Evolutionary conservation across 2,888 invertebrate genomes (phyloP).

Genomic region (Stenodema calcarata): DNA sequence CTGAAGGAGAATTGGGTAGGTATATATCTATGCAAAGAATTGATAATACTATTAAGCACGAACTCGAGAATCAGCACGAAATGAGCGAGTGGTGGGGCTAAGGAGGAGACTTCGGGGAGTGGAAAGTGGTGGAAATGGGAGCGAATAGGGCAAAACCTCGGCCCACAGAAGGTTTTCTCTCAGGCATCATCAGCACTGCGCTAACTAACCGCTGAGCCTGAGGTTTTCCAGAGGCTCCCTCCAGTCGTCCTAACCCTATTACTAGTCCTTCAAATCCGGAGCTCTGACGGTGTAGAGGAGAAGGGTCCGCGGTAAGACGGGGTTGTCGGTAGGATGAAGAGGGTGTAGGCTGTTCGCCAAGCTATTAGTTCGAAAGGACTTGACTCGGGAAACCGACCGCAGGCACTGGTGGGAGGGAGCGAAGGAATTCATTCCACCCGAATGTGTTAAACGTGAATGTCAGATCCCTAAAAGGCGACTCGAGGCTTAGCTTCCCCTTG

Average conservation of each 20-base stretch:
- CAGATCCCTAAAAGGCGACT: not conserved
- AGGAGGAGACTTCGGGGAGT: not conserved
- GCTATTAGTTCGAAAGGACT: not conserved
- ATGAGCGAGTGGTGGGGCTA: not conserved
- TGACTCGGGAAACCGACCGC: not conserved
- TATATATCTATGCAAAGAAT: too few species aligned
- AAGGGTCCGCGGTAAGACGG: not conserved
- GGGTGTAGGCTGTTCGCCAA: not conserved
- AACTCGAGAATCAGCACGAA: too few species aligned
- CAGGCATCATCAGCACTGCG: not conserved
- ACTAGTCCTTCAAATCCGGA: conserved; percentile 8
- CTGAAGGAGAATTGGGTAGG: too few species aligned
- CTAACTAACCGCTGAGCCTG: conserved; percentile 25
- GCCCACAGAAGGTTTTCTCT: not conserved
- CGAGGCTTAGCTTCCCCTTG: too few species aligned
- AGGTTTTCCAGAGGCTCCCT: not conserved
- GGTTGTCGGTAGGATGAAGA: not conserved
- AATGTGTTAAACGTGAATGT: not conserved
- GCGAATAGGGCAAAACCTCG: not conserved
- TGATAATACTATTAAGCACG: too few species aligned
- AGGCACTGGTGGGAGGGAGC: not conserved
- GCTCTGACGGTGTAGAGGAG: not conserved
- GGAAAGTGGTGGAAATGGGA: not conserved
- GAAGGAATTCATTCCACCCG: not conserved
- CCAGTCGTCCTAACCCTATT: not conserved